Percentiles rank a stretch among this genome's conserved stretches.
Evolutionary conservation across 2,888 invertebrate species (phyloP).

Genomic region (Pinctada fucata): DNA sequence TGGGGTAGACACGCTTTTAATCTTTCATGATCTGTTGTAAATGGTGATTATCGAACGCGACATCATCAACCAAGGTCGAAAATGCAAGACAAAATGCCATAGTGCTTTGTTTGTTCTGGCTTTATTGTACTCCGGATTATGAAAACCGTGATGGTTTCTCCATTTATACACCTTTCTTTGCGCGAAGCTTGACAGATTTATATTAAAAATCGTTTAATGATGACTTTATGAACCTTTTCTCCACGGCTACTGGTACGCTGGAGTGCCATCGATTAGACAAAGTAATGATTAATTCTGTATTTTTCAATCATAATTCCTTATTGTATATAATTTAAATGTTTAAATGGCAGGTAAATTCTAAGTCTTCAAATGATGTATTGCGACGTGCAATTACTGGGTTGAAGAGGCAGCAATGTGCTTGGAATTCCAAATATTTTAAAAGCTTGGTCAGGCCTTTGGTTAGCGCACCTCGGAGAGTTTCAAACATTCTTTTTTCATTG

Average conservation of each 20-base stretch:
- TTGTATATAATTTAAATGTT: background rate
- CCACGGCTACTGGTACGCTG: background rate
- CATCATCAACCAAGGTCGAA: background rate
- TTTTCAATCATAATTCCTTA: background rate
- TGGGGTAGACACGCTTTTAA: background rate
- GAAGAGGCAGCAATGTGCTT: background rate
- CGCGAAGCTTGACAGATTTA: background rate
- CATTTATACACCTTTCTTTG: background rate
- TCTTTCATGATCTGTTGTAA: background rate
- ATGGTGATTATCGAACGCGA: background rate
- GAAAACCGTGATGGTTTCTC: background rate
- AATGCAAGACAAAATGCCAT: background rate
- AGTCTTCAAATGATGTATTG: background rate
- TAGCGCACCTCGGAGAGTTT: too few species aligned
- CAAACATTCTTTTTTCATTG: too few species aligned
- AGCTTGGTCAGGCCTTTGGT: too few species aligned
- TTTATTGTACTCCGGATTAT: background rate
- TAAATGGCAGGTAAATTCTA: background rate
- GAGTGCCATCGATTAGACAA: background rate
- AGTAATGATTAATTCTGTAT: background rate
- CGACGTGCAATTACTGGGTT: background rate
- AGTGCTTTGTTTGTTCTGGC: background rate
- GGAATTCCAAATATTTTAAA: too few species aligned
- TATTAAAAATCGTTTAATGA: slow-evolving; percentile 3
- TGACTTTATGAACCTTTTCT: background rate